Base-by-base conservation (phyloP, 2,888 invertebrate genomes). In the Portevinia maculata region DNA sequence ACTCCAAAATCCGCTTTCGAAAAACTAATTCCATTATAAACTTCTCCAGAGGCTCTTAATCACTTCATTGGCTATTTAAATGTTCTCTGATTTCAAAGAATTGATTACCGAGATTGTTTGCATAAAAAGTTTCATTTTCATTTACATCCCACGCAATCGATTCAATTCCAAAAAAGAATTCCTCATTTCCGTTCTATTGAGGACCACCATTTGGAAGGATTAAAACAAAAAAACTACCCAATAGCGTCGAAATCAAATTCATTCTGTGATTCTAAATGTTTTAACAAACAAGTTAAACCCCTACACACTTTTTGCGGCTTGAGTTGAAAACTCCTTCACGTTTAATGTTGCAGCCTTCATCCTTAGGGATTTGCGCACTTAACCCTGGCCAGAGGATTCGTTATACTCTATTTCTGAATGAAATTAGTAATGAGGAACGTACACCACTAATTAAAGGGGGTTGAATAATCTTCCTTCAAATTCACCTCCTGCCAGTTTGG, bases 371-470 rank as follows among this genome's bases (percentile, higher is more conserved):
- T 59, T 50, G 39, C 53, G 21, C 24, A 65, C 75, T 76, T 81
- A 70, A 81, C 81, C 81, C 70, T 70, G 70, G 60, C 62, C 44
- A 34, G 32, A 52, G 41, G 19, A 50, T 41, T 64, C 8, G 30
- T 9, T 9, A 19, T 28, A 28, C 11, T 59, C 9, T 39, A 67
- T 44, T 53, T 13, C 44, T 44, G 55, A 55, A 7, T 37, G 39
- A 21, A 34, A n/a, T n/a, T 1, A 53, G 37, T 46, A 41, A n/a
- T 15, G 46, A 21, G 53, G 21, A 24, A 39, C 46, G 30, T 67
- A 69, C 55, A 83, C 76, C 76, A 78, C 71, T 78, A 78, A 83
- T 83, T 73, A 83, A 83, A 78, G 67, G 71, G n/a, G 78, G 76
- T 76, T 83, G 78, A 37, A 67, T 73, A 59, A 75, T 75, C 64